A percentile compares a stretch with the other conserved stretches of the same genome.
phyloP scores from a whole-genome alignment of 2,888 invertebrate genomes.

The Drosophila austrosaltans region DNA sequence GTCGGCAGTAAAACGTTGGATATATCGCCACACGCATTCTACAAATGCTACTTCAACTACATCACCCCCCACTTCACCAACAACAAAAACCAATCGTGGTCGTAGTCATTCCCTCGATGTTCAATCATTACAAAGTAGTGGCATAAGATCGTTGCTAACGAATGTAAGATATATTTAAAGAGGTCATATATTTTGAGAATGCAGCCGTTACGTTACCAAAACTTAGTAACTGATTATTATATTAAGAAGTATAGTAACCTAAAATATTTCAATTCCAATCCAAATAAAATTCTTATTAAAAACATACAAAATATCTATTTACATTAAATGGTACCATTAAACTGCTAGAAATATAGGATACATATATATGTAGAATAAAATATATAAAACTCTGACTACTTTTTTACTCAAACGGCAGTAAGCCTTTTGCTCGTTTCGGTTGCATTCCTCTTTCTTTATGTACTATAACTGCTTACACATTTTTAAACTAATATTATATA shows the following conservation, averaged over 20 bases:
- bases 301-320: too few relatives aligned
- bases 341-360: too few relatives aligned
- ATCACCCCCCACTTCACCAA: conserved; percentile 67
- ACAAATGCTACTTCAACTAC: conserved; percentile 59
- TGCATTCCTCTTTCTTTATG: not conserved
- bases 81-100: conserved; percentile 77
- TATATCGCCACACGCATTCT: conserved; percentile 79
- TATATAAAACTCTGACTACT: too few relatives aligned
- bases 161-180: conserved; percentile 58
- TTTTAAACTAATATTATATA: conserved; percentile 12
- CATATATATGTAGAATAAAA: too few relatives aligned
- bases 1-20: conserved; percentile 83
- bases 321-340: too few relatives aligned
- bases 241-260: too few relatives aligned
- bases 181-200: not conserved
- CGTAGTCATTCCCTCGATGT: conserved; percentile 83
- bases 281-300: too few relatives aligned
- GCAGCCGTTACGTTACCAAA: not conserved
- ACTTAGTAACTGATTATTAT: not conserved
- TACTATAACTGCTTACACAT: not conserved
- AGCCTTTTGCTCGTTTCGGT: not conserved
- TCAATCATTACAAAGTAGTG: conserved; percentile 81
- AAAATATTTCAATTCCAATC: too few relatives aligned
- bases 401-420: not conserved
- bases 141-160: conserved; percentile 80